Base-by-base conservation (phyloP, 64 coral and sea anemone genomes). In the Montipora cactus region DNA sequence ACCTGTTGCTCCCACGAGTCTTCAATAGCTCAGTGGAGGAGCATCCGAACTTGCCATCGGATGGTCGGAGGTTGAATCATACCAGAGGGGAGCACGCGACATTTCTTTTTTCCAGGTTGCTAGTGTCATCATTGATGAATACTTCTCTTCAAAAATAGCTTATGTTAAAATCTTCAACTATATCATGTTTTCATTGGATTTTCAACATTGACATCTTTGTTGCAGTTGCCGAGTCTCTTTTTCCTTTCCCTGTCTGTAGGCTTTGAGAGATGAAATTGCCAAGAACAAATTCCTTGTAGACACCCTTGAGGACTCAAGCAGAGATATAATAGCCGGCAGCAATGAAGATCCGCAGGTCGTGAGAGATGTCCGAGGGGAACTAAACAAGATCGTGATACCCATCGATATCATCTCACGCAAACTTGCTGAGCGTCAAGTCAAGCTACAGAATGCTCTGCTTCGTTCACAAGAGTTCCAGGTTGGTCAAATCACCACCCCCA, bases 391-490 rank as follows among this genome's bases (percentile, higher is more conserved):
- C 61, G 81, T 93, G 2, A 80, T 89, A 4, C 96, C 96, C 4
- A 52, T 98, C 47, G 96, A 98, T 57, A 83, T 88, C 20, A 77
- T 98, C 45, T 71, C 79, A 45, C 96, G 96, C 18, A 98, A 98
- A 78, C 88, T 95, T 75, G 81, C 80, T 74, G 93, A 98, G 48
- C 92, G 96, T 25, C 96, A 98, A 82, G 90, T 93, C 9, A 98
- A 98, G 57, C 93, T 98, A 50, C 96, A 98, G 70, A 92, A 85
- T 44, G 96, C 91, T 2, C 72, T 98, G 5, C 90, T 98, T 21
- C 93, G 94, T 15, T 98, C 93, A 67, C 96, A 98, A 59, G 96
- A 98, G 44, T 95, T 98, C 93, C 96, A 98, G 89, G 82, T 86
- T 50, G 19, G 79, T 8, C 19, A 4, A 8, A 15, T 0, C 47